These are phyloP conservation scores for Rhodeus uyekii DNA, from an alignment of 2,797 vertebrate species.

Conservation along the genomic window DNA sequence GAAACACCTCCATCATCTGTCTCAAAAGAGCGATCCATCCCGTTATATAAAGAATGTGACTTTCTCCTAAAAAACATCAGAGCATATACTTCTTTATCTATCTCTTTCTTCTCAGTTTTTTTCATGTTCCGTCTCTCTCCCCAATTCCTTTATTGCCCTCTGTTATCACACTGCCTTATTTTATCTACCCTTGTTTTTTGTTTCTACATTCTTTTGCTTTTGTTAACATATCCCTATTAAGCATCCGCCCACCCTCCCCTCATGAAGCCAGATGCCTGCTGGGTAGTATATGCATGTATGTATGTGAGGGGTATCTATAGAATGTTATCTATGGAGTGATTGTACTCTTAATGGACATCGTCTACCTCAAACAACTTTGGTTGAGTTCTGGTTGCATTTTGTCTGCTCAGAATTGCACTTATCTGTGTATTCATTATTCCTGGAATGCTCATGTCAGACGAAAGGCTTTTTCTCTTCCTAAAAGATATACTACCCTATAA, in stretches of 20 bases:
- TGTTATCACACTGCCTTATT: constrained; percentile 16
- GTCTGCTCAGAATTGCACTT: too few species aligned
- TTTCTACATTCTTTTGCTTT: constrained; percentile 28
- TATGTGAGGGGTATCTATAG: constrained; percentile 15
- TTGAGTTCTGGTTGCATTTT: too few species aligned
- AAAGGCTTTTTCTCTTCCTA: neutral
- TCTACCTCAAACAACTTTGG: too few species aligned
- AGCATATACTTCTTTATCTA: constrained; percentile 6
- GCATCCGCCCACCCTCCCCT: neutral
- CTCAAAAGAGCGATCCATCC: constrained; percentile 13
- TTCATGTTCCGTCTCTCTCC: constrained; percentile 9
- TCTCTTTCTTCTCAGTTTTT: neutral
- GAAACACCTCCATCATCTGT: constrained; percentile 36
- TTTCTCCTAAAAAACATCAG: constrained; percentile 25
- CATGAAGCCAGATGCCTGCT: constrained; percentile 23
- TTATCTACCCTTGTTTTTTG: constrained; percentile 22
- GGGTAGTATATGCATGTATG: constrained; percentile 4
- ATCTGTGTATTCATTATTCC: too few species aligned
- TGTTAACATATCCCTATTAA: constrained; percentile 34
- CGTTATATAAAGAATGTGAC: constrained; percentile 36
- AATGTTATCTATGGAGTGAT: constrained; percentile 12
- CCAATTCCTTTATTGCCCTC: constrained; percentile 30
- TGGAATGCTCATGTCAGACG: neutral
- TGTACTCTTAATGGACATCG: constrained; percentile 7
- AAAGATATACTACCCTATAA: neutral